Percentiles rank a stretch among this genome's conserved stretches.
Evolutionary conservation across 2,113 vertebrate genomes (phyloP).

Genomic region (Daubentonia madagascariensis): DNA sequence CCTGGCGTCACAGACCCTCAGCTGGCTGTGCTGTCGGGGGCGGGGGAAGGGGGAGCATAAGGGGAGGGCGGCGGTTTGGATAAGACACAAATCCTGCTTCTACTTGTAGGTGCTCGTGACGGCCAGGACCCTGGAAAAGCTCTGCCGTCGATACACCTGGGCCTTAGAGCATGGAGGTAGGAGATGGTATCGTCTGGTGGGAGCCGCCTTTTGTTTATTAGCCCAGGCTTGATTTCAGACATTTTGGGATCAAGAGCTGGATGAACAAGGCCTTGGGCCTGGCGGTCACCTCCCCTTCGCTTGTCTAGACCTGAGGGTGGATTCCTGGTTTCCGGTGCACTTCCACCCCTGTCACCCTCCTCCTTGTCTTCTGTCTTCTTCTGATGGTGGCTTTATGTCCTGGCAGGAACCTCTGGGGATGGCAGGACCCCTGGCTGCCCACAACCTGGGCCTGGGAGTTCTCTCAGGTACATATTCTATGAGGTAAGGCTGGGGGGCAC

Average conservation of each 20-base stretch:
- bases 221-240: not conserved
- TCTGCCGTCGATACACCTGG: constrained; percentile 75
- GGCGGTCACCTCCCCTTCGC: not conserved
- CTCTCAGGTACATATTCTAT: constrained; percentile 83
- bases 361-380: constrained; percentile 80
- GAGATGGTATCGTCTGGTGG: not conserved
- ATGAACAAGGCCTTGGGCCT: not conserved
- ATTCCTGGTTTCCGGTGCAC: constrained; percentile 81
- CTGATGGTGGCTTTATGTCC: constrained; percentile 75
- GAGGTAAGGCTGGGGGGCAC: constrained; percentile 78
- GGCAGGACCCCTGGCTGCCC: constrained; percentile 75
- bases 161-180: constrained; percentile 83
- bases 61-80: not conserved
- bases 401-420: constrained; percentile 68
- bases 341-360: constrained; percentile 75
- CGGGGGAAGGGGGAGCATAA: not conserved
- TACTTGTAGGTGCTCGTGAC: constrained; percentile 48
- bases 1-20: not conserved
- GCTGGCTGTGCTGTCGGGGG: fast-evolving
- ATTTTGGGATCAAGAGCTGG: not conserved
- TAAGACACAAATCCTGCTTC: not conserved
- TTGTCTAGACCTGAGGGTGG: constrained; percentile 83
- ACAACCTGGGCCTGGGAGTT: constrained; percentile 81
- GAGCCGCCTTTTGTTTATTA: not conserved
- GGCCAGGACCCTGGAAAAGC: constrained; percentile 79